Evolutionary conservation across 2,113 vertebrate genomes (phyloP), one percentile per base, ranked within the genome.

Genomic region (Microcebus ravelobensis): DNA sequence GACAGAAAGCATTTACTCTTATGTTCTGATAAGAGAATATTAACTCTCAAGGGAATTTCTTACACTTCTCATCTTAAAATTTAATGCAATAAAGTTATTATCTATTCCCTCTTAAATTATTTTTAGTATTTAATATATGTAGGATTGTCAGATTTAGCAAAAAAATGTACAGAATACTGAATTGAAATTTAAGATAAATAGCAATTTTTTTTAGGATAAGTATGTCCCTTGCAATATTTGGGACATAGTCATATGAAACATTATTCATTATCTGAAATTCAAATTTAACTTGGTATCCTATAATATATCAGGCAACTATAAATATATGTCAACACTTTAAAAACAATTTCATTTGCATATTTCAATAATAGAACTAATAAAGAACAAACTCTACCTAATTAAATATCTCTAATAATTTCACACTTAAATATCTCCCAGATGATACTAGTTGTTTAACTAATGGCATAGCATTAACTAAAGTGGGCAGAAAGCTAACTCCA

Each of bases 261-360:
- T 68, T 74, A 90, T 59, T 80, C 67, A 93, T 65, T 5, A 65
- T 29, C 20, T 67, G 57, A 93, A 93, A 87, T 73, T 93, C 68
- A 77, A 63, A 92, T 68, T 31, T 90, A 86, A 70, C 36, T 81
- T 45, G 27, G 21, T 2, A 70, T 63, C 17, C 39, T 95, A 4
- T 84, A 79, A 73, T 21, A 67, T 67, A 65, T 25, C 14, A 84
- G 36, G 5, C 39, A 89, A 50, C 5, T 27, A 73, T 50, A 85
- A 91, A 55, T n/a, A 48, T 21, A 39, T 77, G 6, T 61, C 36
- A 63, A 48, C 31, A 39, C 70, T 87, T 80, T n/a, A 11, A 73
- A 63, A 88, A 59, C 2, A 68, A 29, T n/a, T 65, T 79, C 71
- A 39, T 74, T 84, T 86, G 20, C 12, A 48, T 63, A 63, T 92